Conservation (phyloP, 2,113 vertebrate genomes). For the Eptesicus fuscus region DNA sequence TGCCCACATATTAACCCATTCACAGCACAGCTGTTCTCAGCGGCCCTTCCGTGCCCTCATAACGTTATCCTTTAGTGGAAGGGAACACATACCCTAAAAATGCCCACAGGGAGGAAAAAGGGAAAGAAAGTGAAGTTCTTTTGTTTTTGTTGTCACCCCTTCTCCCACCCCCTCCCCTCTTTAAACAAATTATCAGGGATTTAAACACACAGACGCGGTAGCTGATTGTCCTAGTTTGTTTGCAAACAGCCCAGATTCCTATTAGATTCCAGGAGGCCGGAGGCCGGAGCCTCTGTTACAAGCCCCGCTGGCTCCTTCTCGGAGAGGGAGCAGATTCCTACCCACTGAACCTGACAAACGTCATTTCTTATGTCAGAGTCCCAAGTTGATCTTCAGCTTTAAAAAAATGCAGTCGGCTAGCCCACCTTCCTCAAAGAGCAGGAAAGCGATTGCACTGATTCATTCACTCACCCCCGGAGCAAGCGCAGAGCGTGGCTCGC, state of each 20-base stretch:
- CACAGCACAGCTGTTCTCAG: neutral
- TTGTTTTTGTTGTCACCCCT: neutral
- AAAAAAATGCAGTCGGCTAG: neutral
- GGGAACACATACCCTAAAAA: neutral
- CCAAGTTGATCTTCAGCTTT: accelerated
- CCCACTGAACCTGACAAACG: neutral
- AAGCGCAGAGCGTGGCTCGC: neutral
- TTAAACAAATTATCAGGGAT: slow-evolving; percentile 23
- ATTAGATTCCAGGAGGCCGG: neutral
- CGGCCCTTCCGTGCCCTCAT: neutral
- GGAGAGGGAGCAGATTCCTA: neutral
- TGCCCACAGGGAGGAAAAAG: neutral
- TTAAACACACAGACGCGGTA: neutral
- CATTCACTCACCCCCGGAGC: neutral
- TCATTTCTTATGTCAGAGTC: neutral
- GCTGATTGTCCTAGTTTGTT: neutral
- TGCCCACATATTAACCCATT: neutral
- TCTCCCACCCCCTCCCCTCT: neutral
- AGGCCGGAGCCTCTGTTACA: neutral
- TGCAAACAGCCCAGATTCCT: slow-evolving; percentile 35
- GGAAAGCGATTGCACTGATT: neutral
- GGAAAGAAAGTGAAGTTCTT: neutral
- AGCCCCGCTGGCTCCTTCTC: slow-evolving; percentile 2
- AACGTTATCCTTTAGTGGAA: neutral
- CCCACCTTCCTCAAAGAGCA: neutral